Conservation (phyloP, 1,140 invertebrate species). For the Teleogryllus occipitalis region DNA sequence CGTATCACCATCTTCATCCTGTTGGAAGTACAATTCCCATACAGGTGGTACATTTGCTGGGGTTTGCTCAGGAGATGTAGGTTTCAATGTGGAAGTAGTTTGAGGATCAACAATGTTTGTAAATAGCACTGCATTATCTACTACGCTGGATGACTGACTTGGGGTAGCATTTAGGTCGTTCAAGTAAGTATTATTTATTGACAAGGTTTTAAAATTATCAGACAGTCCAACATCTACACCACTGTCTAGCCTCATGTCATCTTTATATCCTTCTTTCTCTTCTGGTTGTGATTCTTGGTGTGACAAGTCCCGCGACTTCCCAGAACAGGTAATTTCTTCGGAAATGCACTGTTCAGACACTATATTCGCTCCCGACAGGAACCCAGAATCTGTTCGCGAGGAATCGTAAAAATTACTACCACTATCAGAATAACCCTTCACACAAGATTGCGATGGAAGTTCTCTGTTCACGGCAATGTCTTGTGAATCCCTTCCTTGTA, state of each 20-base stretch:
- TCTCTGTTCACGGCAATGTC: slow-evolving; percentile 20
- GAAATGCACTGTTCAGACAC: slow-evolving; percentile 33
- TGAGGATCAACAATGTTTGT: slow-evolving; percentile 12
- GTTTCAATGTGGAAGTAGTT: slow-evolving; percentile 18
- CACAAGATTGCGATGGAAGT: slow-evolving; percentile 13
- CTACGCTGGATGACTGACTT: slow-evolving; percentile 11
- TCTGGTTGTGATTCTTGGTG: slow-evolving; percentile 15
- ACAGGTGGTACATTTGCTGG: slow-evolving; percentile 15
- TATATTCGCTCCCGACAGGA: slow-evolving; percentile 45
- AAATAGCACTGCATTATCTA: not conserved
- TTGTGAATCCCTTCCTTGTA: slow-evolving; percentile 14
- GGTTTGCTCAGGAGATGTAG: slow-evolving; percentile 9
- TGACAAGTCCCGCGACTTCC: slow-evolving; percentile 26
- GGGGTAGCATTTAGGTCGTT: slow-evolving; percentile 26
- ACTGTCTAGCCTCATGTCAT: slow-evolving; percentile 40
- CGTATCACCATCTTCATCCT: slow-evolving; percentile 64
- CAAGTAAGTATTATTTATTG: slow-evolving; percentile 34
- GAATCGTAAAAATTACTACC: slow-evolving; percentile 30
- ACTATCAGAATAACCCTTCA: slow-evolving; percentile 21
- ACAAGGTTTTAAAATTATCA: slow-evolving; percentile 43
- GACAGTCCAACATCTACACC: slow-evolving; percentile 43
- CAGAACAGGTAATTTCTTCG: slow-evolving; percentile 25
- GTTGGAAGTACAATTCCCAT: slow-evolving; percentile 51
- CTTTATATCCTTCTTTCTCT: slow-evolving; percentile 21
- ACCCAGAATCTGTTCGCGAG: slow-evolving; percentile 44